phyloP scores from a whole-genome alignment of 2,888 invertebrate genomes.

The Eupithecia abbreviata region DNA sequence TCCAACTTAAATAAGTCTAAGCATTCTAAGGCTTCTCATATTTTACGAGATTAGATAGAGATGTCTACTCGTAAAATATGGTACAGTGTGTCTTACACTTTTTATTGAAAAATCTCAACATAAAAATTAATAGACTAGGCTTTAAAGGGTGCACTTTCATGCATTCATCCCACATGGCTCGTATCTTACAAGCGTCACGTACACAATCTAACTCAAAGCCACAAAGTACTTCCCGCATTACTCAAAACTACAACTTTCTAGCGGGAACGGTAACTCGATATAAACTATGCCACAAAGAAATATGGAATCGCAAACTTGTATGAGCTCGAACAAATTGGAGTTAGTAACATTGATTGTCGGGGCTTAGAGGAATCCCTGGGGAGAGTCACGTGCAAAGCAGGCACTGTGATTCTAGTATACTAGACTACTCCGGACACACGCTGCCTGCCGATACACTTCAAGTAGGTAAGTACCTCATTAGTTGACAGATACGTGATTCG shows the following conservation, averaged over 20 bases:
- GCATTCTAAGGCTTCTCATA: too few species aligned
- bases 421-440: conserved; percentile 19
- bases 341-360: conserved; percentile 29
- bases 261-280: conserved; percentile 27
- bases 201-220: neutral
- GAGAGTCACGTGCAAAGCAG: conserved; percentile 20
- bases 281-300: conserved; percentile 26
- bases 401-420: conserved; percentile 17
- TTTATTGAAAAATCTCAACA: too few species aligned
- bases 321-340: conserved; percentile 23
- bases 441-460: neutral
- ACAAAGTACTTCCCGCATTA: conserved; percentile 7
- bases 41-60: too few species aligned
- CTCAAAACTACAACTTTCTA: conserved; percentile 8
- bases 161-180: neutral
- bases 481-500: neutral
- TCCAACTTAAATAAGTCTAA: neutral
- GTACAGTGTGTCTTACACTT: too few species aligned
- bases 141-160: neutral
- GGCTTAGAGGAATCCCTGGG: conserved; percentile 25
- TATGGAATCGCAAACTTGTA: conserved; percentile 33
- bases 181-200: neutral
- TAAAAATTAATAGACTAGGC: too few species aligned
- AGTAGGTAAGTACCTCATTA: neutral
- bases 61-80: too few species aligned